phyloP scores from a whole-genome alignment of 2,888 invertebrate species.

The Notodonta dromedarius region DNA sequence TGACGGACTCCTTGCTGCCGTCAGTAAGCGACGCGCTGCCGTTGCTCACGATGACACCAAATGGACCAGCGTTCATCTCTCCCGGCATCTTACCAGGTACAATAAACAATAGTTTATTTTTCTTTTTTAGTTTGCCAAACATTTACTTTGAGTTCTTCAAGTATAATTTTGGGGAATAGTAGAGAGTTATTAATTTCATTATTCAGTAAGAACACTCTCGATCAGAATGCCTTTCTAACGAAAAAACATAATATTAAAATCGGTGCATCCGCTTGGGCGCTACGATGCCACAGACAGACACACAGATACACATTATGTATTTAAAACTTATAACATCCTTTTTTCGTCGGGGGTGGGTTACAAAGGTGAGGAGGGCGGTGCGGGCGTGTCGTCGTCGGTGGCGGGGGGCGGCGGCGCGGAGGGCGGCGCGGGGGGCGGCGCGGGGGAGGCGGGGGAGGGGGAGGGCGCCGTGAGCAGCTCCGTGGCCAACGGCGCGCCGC shows the following conservation, averaged over 20 bases:
- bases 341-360: not conserved
- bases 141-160: too few relatives aligned
- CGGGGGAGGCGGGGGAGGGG: constrained; percentile 43
- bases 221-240: too few relatives aligned
- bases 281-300: too few relatives aligned
- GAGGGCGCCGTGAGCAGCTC: constrained; percentile 66
- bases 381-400: constrained; percentile 67
- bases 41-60: constrained; percentile 65
- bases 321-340: too few relatives aligned
- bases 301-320: too few relatives aligned
- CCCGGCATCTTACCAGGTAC: constrained; percentile 66
- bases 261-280: too few relatives aligned
- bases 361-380: constrained; percentile 60
- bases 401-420: constrained; percentile 34
- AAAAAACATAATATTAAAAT: too few relatives aligned
- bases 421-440: constrained; percentile 25
- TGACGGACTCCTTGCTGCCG: constrained; percentile 77
- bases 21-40: constrained; percentile 76
- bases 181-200: too few relatives aligned
- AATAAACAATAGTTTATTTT: not conserved
- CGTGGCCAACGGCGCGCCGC: constrained; percentile 63
- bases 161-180: too few relatives aligned
- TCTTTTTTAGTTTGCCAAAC: not conserved
- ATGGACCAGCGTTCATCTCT: constrained; percentile 71
- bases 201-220: too few relatives aligned